Evolutionary conservation across 2,113 vertebrate species (phyloP), one percentile per base, ranked within the genome.

Genomic region (Eonycteris spelaea): DNA sequence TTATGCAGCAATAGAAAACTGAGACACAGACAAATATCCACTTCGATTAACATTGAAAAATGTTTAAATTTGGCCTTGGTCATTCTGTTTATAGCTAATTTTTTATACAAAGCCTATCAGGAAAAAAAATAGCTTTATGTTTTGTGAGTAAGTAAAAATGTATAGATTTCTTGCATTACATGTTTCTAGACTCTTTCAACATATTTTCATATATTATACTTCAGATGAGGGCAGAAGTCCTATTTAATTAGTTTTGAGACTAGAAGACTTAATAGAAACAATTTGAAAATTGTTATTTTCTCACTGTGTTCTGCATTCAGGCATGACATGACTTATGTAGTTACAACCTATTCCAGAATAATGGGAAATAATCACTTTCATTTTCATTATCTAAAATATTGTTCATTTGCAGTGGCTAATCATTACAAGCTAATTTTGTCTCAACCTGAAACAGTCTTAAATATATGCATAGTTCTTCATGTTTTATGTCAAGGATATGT

Each of bases 201-300:
- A 40, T 90, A 26, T 86, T 95, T 89, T 91, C 7, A 59, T 59
- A 68, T 57, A 45, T 26, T 88, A 73, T 18, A 82, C 8, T 86
- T 88, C 61, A 92, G 57, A 95, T 40, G 21, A 93, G 83, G 79
- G 4, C 16, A 70, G 8, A 73, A 75, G 30, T 63, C 2, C 28
- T 73, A 30, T 79, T 92, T 74, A 93, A 90, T 75, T 96, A 70
- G 3, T 14, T 65, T 35, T 93, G 5, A 30, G 24, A 84, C 80
- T 38, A 95, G 40, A 94, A 80, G 45, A 43, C 8, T 86, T 89
- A 94, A 82, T 91, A 1, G 2, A 97, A 93, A 89, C 19, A 40
- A 59, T 57, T 70, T 95, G 26, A 74, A 95, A 95, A 93, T 77
- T 78, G 24, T 77, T 97, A 24, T 80, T 67, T 94, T 5, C 59